Evolutionary conservation across 2,113 vertebrate species (phyloP).

Genomic region (Picathartes gymnocephalus): DNA sequence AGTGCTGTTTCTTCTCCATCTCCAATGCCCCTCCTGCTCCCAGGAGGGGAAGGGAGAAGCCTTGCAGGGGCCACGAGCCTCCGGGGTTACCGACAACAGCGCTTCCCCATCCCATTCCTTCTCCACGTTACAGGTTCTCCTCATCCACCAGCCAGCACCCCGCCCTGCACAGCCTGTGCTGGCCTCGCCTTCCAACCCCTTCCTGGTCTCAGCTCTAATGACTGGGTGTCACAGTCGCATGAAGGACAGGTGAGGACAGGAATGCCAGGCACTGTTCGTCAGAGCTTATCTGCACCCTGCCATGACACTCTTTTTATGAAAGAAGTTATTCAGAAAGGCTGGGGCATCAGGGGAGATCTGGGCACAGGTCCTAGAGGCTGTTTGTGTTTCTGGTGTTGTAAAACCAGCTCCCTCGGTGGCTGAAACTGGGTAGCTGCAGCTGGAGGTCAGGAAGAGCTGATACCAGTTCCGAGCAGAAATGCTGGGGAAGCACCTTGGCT

Average conservation of each 20-base stretch:
- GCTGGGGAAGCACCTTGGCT: background rate
- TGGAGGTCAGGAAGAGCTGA: background rate
- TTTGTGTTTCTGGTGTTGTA: background rate
- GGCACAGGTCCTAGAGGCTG: background rate
- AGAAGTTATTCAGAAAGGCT: background rate
- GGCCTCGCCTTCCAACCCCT: background rate
- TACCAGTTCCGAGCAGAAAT: background rate
- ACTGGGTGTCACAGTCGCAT: background rate
- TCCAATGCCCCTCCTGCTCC: background rate
- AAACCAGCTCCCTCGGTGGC: background rate
- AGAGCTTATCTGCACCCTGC: background rate
- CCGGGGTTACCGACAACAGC: background rate
- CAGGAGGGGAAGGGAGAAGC: background rate
- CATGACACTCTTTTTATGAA: background rate
- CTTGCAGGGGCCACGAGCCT: fast-evolving
- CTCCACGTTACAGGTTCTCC: background rate
- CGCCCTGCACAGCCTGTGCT: background rate
- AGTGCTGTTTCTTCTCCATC: background rate
- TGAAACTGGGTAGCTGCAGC: background rate
- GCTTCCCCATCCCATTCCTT: background rate
- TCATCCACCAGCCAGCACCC: background rate
- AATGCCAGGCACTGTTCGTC: background rate
- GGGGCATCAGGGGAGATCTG: background rate
- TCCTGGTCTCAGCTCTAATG: background rate
- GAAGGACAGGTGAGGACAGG: background rate